Evolutionary conservation across 1,140 invertebrate species (phyloP), one percentile per base, ranked within the genome.

Genomic region (Drosophila burlai): DNA sequence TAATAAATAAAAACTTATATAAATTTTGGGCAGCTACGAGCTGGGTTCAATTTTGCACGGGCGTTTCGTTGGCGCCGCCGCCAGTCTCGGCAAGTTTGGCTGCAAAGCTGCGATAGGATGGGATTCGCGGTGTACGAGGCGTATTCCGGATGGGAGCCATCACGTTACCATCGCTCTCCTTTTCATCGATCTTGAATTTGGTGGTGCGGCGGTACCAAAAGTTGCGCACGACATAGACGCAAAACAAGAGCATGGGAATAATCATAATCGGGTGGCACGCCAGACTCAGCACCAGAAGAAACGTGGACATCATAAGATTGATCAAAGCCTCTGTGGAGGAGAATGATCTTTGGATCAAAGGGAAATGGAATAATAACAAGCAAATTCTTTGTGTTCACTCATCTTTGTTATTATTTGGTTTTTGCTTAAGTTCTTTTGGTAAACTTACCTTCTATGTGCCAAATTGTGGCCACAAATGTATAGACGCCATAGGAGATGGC

Each of bases 191-290:
- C 10, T 34, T 18, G 2, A n/a, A 10, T 21, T 8, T 38, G 24
- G 34, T 38, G 10, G 11, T 31, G 10, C 69, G 79, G 10, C 72
- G 63, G 7, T 55, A 34, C 67, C 64, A 89, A 10, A 52, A 29
- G 29, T 76, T 73, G 10, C 68, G 76, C 4, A 82, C 1, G 13
- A 69, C 16, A 38, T 62, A 76, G 24, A 66, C 72, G 9, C 31
- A n/a, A 4, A 52, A 61, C 1, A 69, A 4, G 0, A 85, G 7
- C 57, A 74, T 64, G 1, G 85, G 85, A 7, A 90, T 3, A 7
- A 90, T 9, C 61, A 90, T 66, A 11, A 90, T 10, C 6, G 85
- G 85, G 60, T 90, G 81, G 45, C 85, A 90, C 1, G 54, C 68
- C 29, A 90, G 0, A 24, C 81, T 52, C 21, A 90, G 29, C 1